Evolutionary conservation across 1,140 invertebrate genomes (phyloP).

Genomic region (Saxidomus purpurata): DNA sequence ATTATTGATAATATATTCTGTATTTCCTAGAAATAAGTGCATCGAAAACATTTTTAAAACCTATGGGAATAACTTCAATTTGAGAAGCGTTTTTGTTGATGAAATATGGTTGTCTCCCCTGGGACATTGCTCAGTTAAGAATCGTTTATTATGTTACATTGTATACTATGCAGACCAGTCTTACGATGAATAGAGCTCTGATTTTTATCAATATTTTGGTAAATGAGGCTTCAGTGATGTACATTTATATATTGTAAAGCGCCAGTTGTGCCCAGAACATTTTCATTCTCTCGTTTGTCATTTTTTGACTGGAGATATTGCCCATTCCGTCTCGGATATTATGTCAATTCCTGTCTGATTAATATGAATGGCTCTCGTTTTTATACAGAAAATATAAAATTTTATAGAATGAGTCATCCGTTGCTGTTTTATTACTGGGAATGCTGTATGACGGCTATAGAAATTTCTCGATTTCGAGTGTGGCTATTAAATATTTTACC

Average conservation of each 20-base stretch:
- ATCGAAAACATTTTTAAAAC: no score
- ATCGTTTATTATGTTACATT: neutral
- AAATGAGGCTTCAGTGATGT: neutral
- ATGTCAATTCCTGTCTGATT: neutral
- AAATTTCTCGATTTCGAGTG: no score
- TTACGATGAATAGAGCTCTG: neutral
- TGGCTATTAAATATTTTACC: no score
- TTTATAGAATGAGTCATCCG: no score
- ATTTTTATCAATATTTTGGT: conserved; percentile 21
- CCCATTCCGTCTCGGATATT: neutral
- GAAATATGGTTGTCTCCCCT: neutral
- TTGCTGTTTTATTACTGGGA: no score
- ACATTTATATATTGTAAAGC: neutral
- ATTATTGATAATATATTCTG: no score
- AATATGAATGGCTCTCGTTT: no score
- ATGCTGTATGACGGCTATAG: no score
- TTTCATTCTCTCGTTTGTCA: conserved; percentile 6
- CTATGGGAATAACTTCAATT: neutral
- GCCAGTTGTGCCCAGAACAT: neutral
- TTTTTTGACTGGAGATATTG: neutral
- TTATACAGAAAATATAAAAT: no score
- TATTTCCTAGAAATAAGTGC: no score
- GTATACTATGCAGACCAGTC: neutral
- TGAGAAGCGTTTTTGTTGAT: neutral
- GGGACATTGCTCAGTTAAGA: neutral